Base-by-base conservation (phyloP, 2,888 invertebrate genomes). In the Drosophila infuscata region DNA sequence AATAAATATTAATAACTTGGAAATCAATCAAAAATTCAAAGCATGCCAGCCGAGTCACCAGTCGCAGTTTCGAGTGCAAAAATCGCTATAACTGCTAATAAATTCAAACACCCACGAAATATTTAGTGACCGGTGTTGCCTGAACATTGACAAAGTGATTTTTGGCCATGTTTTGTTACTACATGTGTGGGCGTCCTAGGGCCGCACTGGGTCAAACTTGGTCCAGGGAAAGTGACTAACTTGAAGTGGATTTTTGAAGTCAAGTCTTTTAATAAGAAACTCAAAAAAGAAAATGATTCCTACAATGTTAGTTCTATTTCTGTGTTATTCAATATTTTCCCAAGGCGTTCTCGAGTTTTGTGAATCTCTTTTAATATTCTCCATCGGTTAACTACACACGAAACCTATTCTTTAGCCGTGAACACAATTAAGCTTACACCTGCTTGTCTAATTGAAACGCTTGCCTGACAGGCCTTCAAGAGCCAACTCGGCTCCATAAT, bases 11-110 rank as follows among this genome's bases (percentile, higher is more conserved):
- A 82, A 84, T 87, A 78, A 63, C 73, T 74, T 69, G 75, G 56
- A 71, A 87, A 87, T 88, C 89, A 87, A 87, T 88, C 87, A 87
- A 82, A 83, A 76, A 87, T 88, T 87, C 89, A 87, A 81, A 76
- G 66, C 87, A 81, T 82, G 80, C 67, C 81, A 69, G 33, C 7
- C 63, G 49, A 35, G 12, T 59, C 54, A 35, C 25, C 62, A 41
- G 60, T 32, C 43, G 58, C 57, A 62, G 60, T 46, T 69, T 58
- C 62, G 74, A 82, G 81, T 77, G 74, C 73, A 88, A 83, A 86
- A 81, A 74, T 74, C 74, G 75, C 79, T 76, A 74, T 78, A 84
- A 53, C 77, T 79, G 77, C 77, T 86, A 79, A 87, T 82, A 84
- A 87, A 84, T 81, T 82, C 81, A 81, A 87, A 88, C 87, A 81